phyloP scores from a whole-genome alignment of 2,888 invertebrate genomes.

The Leptogaster cylindrica region DNA sequence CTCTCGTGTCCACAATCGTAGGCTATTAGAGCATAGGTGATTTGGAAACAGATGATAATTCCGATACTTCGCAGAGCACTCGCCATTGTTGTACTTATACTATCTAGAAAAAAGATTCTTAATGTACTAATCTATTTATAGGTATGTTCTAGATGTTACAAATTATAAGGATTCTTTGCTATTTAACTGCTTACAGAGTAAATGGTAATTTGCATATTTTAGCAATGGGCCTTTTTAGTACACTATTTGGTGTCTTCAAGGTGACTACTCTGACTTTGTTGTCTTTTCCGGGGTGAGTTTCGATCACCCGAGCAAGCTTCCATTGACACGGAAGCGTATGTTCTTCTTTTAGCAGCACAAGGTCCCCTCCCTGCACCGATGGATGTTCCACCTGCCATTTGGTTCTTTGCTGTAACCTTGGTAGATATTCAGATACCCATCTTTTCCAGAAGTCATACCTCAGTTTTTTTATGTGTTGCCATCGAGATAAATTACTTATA shows the following conservation, averaged over 20 bases:
- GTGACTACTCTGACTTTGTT: not conserved
- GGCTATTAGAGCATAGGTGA: not conserved
- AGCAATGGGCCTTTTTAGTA: not conserved
- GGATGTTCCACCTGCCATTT: not conserved
- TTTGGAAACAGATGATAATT: not conserved
- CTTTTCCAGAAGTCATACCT: not conserved
- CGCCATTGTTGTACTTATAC: not conserved
- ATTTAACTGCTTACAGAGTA: no score
- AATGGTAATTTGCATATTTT: not conserved
- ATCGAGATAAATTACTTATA: not conserved
- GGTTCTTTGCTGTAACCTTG: not conserved
- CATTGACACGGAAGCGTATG: not conserved
- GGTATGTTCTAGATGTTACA: not conserved
- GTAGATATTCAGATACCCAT: not conserved
- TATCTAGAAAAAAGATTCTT: not conserved
- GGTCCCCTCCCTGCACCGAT: not conserved
- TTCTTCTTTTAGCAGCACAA: not conserved
- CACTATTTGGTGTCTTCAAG: not conserved
- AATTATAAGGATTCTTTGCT: not conserved
- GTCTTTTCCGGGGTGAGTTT: not conserved
- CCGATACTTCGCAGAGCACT: not conserved
- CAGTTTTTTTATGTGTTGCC: not conserved
- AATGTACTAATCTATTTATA: not conserved
- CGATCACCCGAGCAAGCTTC: not conserved
- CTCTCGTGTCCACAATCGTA: not conserved